Conservation (phyloP, 2,113 vertebrate genomes). For the Megaceryle maxima region DNA sequence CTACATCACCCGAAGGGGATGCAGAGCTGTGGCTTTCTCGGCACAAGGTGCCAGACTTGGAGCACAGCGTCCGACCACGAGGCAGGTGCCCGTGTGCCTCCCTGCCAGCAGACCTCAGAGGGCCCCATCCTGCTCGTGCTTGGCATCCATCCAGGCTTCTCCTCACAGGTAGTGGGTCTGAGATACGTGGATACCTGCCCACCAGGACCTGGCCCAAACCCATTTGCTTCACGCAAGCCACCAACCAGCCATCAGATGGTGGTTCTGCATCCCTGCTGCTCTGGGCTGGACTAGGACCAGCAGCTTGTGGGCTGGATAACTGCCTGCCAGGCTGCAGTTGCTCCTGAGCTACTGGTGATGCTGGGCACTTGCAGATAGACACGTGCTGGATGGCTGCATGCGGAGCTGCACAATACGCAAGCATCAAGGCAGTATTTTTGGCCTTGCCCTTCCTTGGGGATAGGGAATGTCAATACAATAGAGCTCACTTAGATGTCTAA, state of each 20-base stretch:
- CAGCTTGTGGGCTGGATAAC: background rate
- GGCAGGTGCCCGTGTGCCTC: background rate
- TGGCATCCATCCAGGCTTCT: background rate
- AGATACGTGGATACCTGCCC: background rate
- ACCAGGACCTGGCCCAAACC: background rate
- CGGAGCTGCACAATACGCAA: background rate
- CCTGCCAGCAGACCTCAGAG: constrained; percentile 14
- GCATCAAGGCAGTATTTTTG: background rate
- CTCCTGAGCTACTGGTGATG: background rate
- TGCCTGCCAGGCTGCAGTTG: background rate
- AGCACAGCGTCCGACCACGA: rapidly evolving
- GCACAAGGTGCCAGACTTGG: background rate
- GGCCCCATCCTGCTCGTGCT: background rate
- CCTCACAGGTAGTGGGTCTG: background rate
- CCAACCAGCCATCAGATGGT: constrained; percentile 3
- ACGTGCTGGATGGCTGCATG: background rate
- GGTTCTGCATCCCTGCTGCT: background rate
- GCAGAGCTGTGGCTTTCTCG: background rate
- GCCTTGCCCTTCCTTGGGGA: background rate
- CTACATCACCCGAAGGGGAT: background rate
- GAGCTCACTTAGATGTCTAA: background rate
- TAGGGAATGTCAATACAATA: background rate
- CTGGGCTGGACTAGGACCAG: background rate
- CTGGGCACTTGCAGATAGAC: background rate
- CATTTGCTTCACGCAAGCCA: background rate